Percentiles rank a stretch among this genome's conserved stretches.
Conservation (phyloP, 2,797 vertebrate genomes). For the Peromyscus eremicus region DNA sequence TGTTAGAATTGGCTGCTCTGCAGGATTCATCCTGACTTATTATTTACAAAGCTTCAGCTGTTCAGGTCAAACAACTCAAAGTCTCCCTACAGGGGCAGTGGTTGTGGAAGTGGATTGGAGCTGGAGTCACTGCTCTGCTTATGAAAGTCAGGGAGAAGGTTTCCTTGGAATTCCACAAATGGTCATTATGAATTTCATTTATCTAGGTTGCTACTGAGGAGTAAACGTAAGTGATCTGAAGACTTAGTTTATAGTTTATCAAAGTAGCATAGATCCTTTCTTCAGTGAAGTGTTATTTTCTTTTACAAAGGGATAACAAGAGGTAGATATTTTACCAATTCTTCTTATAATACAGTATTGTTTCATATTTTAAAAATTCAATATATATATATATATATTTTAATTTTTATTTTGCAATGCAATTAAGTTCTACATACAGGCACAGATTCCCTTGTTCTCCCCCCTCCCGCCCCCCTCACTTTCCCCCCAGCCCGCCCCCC, state of each 20-base stretch:
- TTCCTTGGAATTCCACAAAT: conserved; percentile 17
- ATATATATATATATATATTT: too few relatives aligned
- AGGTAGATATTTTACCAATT: background rate
- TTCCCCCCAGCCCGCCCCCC: too few relatives aligned
- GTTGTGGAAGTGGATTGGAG: background rate
- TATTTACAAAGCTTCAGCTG: conserved; percentile 70
- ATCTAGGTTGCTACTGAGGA: background rate
- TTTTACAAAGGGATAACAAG: background rate
- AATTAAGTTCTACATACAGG: too few relatives aligned
- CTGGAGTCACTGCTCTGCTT: background rate
- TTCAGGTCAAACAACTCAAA: conserved; percentile 62
- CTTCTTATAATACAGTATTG: background rate
- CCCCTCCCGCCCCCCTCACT: too few relatives aligned
- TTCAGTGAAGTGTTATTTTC: background rate
- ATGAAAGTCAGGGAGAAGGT: background rate
- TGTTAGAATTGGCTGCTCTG: conserved; percentile 46
- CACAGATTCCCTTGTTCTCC: too few relatives aligned
- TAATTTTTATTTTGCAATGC: too few relatives aligned
- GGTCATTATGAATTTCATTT: background rate
- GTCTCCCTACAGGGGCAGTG: background rate
- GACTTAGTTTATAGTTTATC: background rate
- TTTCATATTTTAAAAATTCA: background rate
- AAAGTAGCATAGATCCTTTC: background rate
- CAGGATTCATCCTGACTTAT: conserved; percentile 37
- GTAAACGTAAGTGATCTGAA: background rate